Evolutionary conservation across 2,888 invertebrate species (phyloP), one percentile per base, ranked within the genome.

Genomic region (Bimastos eiseni): DNA sequence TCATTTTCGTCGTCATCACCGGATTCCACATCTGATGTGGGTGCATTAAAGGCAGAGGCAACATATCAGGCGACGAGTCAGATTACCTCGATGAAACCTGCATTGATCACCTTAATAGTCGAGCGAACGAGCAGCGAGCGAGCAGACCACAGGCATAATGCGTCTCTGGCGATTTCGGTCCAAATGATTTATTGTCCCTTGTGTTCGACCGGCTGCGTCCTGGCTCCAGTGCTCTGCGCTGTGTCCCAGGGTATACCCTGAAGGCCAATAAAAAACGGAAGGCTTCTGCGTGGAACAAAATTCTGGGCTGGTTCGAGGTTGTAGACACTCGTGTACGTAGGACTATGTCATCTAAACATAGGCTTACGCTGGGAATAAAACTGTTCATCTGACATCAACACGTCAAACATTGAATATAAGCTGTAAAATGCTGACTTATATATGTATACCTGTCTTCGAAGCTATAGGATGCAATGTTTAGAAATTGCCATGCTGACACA

Each of bases 151-250:
- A 3, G 49, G 11, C n/a, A n/a, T 70, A 70, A 70, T 70, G 70
- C 70, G n/a, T 70, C 70, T 70, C 70, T 70, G 70, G 70, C 70
- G 70, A 70, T 70, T 70, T 70, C 70, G 30, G 70, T 70, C 70
- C 70, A 70, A 11, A 70, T 70, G 70, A 70, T 70, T 70, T 0
- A 70, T 30, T n/a, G 30, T 70, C 70, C 70, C 70, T 70, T 70
- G 70, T n/a, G 70, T n/a, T 13, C n/a, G n/a, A 70, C 70, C 70
- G 70, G n/a, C 70, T 70, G 70, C n/a, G 70, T 70, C 70, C 70
- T 70, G 70, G 70, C 70, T 70, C 17, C 70, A 15, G 70, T 13
- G 70, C 70, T 70, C 8, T 0, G n/a, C 70, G 70, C 30, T n/a
- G 0, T 70, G 70, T 70, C 70, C 70, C n/a, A n/a, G n/a, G 70